These are phyloP conservation scores for Gulo gulo DNA, from an alignment of 2,113 vertebrate species.

Conservation along the genomic window DNA sequence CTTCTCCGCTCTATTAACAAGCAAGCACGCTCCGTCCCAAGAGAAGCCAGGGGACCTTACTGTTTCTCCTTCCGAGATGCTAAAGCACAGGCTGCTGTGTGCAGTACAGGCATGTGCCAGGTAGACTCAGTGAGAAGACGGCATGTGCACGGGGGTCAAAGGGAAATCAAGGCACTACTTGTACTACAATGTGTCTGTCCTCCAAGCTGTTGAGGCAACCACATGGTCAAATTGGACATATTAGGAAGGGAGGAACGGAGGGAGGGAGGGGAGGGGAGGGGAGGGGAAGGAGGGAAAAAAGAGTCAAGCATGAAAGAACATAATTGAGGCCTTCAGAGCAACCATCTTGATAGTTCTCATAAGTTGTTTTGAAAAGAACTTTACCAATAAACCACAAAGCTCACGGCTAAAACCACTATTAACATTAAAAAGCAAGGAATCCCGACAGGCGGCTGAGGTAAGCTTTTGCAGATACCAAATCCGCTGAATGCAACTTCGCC, in stretches of 20 bases:
- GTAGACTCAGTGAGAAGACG: background rate
- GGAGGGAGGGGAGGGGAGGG: background rate
- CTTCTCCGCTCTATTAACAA: background rate
- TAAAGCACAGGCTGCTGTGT: background rate
- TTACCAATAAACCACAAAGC: slow-evolving; percentile 47
- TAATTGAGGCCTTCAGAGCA: background rate
- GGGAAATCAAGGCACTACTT: background rate
- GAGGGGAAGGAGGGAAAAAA: background rate
- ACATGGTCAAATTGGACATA: background rate
- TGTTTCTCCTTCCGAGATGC: background rate
- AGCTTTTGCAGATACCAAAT: background rate
- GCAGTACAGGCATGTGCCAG: background rate
- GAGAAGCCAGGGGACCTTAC: background rate
- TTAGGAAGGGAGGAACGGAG: background rate
- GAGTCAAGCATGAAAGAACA: background rate
- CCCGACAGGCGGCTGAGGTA: background rate
- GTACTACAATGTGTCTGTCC: background rate
- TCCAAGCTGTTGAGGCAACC: background rate
- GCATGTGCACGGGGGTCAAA: background rate
- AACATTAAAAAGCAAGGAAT: slow-evolving; percentile 53
- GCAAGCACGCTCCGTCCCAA: background rate
- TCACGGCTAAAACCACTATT: slow-evolving; percentile 36
- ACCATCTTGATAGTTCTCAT: slow-evolving; percentile 30
- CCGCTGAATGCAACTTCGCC: background rate
- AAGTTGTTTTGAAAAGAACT: slow-evolving; percentile 36